Evolutionary conservation across 2,113 vertebrate species (phyloP).

Genomic region (Caloenas nicobarica): DNA sequence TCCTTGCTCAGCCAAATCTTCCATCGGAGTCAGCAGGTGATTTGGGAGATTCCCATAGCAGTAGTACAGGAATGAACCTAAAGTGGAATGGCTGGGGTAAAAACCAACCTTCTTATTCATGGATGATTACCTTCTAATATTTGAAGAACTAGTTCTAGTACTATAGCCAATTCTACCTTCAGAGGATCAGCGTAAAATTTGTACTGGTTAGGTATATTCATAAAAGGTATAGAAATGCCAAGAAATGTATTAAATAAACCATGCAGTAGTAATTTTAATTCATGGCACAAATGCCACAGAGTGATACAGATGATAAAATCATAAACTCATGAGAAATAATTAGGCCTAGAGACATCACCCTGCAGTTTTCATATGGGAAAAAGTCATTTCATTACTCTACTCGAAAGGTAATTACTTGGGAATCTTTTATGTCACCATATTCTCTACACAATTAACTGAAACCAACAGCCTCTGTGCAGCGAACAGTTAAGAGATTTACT

Average conservation of each 20-base stretch:
- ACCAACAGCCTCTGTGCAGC: not conserved
- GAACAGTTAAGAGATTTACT: not conserved
- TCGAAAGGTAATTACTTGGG: slow-evolving; percentile 15
- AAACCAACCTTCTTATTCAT: not conserved
- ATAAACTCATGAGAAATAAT: not conserved
- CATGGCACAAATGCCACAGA: not conserved
- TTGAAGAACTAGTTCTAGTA: not conserved
- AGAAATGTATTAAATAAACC: slow-evolving; percentile 13
- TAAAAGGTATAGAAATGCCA: not conserved
- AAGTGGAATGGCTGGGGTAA: not conserved
- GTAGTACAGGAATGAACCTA: not conserved
- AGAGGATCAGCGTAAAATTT: not conserved
- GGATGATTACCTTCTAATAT: not conserved
- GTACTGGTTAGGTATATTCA: not conserved
- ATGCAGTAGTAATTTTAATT: not conserved
- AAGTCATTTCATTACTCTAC: slow-evolving; percentile 2
- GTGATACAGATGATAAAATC: not conserved
- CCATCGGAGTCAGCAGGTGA: not conserved
- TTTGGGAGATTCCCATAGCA: not conserved
- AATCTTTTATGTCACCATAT: not conserved
- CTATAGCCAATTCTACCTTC: not conserved
- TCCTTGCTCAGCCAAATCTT: not conserved
- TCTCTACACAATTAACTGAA: not conserved
- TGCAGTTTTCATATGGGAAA: not conserved
- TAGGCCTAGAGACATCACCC: not conserved